phyloP scores from a whole-genome alignment of 2,888 invertebrate genomes.

The Archips crataeganus region DNA sequence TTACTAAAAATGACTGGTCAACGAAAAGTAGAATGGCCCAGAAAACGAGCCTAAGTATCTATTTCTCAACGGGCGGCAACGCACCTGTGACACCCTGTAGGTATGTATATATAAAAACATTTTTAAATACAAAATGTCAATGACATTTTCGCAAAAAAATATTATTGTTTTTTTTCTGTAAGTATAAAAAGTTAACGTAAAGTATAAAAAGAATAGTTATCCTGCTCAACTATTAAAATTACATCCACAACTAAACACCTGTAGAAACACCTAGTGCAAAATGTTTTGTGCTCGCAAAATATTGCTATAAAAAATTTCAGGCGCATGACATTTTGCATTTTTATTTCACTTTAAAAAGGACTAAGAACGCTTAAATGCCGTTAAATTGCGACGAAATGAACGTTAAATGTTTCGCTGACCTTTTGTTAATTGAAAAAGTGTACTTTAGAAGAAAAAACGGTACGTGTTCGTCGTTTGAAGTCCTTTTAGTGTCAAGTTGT shows the following conservation, averaged over 20 bases:
- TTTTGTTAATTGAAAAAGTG: slow-evolving; percentile 34
- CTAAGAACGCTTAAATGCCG: slow-evolving; percentile 1
- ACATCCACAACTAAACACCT: not conserved
- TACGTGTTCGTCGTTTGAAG: not conserved
- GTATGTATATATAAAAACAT: too few species aligned
- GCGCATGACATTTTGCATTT: slow-evolving; percentile 25
- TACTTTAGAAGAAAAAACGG: slow-evolving; percentile 22
- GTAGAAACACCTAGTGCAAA: slow-evolving; percentile 4
- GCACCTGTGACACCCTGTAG: too few species aligned
- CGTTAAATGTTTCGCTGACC: slow-evolving; percentile 23
- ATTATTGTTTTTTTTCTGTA: too few species aligned
- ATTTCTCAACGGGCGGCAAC: too few species aligned
- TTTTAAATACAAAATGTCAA: too few species aligned
- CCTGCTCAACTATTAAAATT: too few species aligned
- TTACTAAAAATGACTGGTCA: too few species aligned
- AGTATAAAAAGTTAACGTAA: too few species aligned
- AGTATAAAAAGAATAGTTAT: too few species aligned
- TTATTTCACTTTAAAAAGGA: slow-evolving; percentile 22
- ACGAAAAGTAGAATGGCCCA: too few species aligned
- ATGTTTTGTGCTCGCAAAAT: not conserved
- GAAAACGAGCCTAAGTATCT: too few species aligned
- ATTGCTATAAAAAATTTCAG: slow-evolving; percentile 33
- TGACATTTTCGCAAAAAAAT: too few species aligned
- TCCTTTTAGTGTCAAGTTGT: not conserved
- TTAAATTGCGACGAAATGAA: slow-evolving; percentile 26